These are phyloP conservation scores for Megaceryle maxima DNA, from an alignment of 2,113 vertebrate genomes.

Conservation along the genomic window DNA sequence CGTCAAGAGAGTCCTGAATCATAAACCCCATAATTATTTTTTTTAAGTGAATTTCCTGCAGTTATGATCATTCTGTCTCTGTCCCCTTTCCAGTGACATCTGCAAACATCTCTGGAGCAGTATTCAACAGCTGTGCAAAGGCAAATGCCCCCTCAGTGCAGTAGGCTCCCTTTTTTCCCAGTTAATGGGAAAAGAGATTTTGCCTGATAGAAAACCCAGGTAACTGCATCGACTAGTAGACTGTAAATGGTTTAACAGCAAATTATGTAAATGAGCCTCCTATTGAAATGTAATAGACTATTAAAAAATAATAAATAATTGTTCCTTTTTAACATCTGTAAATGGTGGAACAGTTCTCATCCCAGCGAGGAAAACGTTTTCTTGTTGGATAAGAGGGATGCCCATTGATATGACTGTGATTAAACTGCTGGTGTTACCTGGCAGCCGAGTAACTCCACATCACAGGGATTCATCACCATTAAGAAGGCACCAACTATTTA, in stretches of 20 bases:
- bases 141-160: neutral
- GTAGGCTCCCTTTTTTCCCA: neutral
- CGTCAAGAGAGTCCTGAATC: neutral
- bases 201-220: neutral
- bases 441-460: neutral
- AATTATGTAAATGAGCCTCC: neutral
- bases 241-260: neutral
- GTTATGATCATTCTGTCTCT: neutral
- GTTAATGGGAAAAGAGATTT: neutral
- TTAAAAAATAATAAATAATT: neutral
- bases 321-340: neutral
- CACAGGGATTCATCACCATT: neutral
- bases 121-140: neutral
- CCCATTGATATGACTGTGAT: neutral
- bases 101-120: neutral
- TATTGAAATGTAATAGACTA: neutral
- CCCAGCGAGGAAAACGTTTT: neutral
- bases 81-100: accelerated
- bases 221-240: neutral
- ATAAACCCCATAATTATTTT: neutral
- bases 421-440: neutral
- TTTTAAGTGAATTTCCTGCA: neutral
- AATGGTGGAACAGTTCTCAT: neutral
- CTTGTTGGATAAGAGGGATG: neutral
- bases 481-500: neutral